Base-by-base conservation (phyloP, 1,140 invertebrate genomes). In the Halictus rubicundus region DNA sequence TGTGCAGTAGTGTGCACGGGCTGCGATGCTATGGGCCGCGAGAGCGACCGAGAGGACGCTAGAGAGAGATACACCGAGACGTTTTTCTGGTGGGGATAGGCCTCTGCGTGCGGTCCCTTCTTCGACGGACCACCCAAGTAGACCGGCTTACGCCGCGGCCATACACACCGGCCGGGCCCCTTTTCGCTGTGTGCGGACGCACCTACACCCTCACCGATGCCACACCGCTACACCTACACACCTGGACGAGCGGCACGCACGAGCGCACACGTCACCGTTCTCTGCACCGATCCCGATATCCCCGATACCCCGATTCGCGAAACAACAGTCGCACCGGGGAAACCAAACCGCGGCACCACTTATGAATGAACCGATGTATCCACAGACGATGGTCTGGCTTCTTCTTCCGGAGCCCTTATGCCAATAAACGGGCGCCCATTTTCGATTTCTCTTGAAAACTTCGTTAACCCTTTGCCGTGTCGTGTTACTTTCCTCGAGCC, bases 51-150 rank as follows among this genome's bases (percentile, higher is more conserved):
- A 87, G 86, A 84, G 87, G 10, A 54, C 42, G 42, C 42, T 46
- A 10, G 42, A 52, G 49, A 52, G 49, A 52, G 49, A 52, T 19
- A 83, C 72, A 61, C 59, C 78, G 73, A 68, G 42, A 60, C 25
- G 84, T 92, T 92, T 92, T 92, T 92, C 83, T 93, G 90, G 91
- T 91, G 91, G 91, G 91, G 90, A 87, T 83, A 90, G 88, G 80
- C 84, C 92, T 89, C 91, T 92, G 92, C 92, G 92, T 93, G 91
- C 92, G 91, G 92, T 93, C 92, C 88, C 90, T 91, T 91, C 91
- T 90, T 91, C 87, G 88, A 92, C 88, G 87, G 91, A 92, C 91
- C 92, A 92, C 92, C 92, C 92, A 92, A 91, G 92, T 91, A 88
- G 92, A 90, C 86, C 84, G 89, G 89, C 90, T 91, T 91, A 90